Evolutionary conservation across 2,113 vertebrate species (phyloP), one percentile per base, ranked within the genome.

Genomic region (Gila orcuttii): DNA sequence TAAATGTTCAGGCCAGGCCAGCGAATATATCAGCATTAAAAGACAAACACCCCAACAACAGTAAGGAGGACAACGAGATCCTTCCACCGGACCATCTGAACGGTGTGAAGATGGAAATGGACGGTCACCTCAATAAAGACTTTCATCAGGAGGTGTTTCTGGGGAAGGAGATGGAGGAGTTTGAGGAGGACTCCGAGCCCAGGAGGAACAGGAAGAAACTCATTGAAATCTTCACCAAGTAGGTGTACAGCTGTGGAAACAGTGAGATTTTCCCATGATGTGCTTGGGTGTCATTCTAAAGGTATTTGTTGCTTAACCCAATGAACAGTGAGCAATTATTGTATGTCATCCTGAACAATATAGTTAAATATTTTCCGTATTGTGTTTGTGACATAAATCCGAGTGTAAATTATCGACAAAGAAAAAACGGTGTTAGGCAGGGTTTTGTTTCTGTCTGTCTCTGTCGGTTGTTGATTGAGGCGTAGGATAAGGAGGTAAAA

Each of bases 141-240:
- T 99, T 99, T 86, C 97, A 98, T 60, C 97, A 99, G 86, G 98
- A 99, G 84, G 96, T 99, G 57, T 99, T 99, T 87, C 94, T 99
- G 62, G 98, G 98, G 0, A 97, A 96, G 66, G 97, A 98, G 8
- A 94, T 96, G 76, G 97, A 96, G 8, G 97, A 97, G 57, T 99
- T 99, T 25, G 97, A 98, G 0, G 98, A 97, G 85, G 97, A 98
- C 7, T 95, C 96, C 0, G 97, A 98, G 80, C 98, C 98, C 0
- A 92, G 95, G 2, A 95, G 92, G 76, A 99, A 98, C 88, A 91
- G 97, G 71, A 96, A 95, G 92, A 99, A 99, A 87, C 95, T 99
- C 1, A 95, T 97, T 89, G 95, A 93, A 0, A 99, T 99, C 64
- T 99, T 98, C 79, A 95, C 94, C 69, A 99, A 98, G 97, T 98